These are phyloP conservation scores for Tetrapedia diversipes DNA, from an alignment of 2,888 invertebrate species.

Conservation along the genomic window DNA sequence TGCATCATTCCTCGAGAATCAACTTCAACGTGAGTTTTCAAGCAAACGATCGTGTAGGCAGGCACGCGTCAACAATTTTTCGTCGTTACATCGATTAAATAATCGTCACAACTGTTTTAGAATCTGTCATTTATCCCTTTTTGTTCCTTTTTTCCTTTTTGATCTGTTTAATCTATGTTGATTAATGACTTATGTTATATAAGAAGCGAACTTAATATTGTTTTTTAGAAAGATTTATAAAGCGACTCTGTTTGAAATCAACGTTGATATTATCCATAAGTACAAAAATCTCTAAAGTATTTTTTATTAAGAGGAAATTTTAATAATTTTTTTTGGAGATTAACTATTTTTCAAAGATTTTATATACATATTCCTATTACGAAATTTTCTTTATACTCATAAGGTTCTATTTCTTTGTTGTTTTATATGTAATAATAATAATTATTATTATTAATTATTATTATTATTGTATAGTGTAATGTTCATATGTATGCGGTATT, in stretches of 20 bases:
- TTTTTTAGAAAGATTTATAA: not conserved
- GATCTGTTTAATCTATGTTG: not conserved
- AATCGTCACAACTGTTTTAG: not conserved
- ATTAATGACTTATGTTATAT: not conserved
- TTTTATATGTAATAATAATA: too few species aligned
- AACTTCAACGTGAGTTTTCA: not conserved
- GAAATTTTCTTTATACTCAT: slow-evolving; percentile 24
- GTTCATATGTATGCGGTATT: not conserved
- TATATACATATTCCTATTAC: not conserved
- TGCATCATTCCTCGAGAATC: slow-evolving; percentile 20
- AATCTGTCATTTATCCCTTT: not conserved
- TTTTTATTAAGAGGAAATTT: not conserved
- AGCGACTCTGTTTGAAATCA: not conserved
- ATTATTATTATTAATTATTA: too few species aligned
- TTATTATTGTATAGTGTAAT: slow-evolving; percentile 2
- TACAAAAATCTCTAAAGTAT: slow-evolving; percentile 2
- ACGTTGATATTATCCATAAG: not conserved
- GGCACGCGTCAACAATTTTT: not conserved
- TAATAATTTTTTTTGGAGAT: not conserved
- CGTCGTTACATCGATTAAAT: not conserved
- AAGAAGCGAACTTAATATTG: not conserved
- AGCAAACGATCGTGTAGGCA: not conserved
- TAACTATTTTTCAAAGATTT: slow-evolving; percentile 3
- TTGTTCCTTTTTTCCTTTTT: not conserved
- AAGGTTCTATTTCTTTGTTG: not conserved